Evolutionary conservation across 2,888 invertebrate species (phyloP).

Genomic region (Eupithecia insigniata): DNA sequence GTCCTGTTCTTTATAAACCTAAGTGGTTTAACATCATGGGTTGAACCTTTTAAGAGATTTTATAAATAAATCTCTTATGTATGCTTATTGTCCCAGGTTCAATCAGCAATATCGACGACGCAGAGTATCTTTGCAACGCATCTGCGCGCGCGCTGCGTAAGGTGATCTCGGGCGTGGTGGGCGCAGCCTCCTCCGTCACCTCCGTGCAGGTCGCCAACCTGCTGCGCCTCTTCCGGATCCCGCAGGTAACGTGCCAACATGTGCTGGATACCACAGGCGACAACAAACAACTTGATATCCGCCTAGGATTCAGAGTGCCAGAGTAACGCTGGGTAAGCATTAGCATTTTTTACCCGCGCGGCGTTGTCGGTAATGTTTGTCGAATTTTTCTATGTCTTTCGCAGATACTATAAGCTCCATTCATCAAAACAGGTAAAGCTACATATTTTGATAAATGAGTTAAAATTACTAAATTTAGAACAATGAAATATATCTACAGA

Average conservation of each 20-base stretch:
- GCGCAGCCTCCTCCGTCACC: conserved; percentile 92
- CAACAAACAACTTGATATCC: background rate
- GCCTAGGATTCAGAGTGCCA: background rate
- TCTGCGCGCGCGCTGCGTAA: conserved; percentile 88
- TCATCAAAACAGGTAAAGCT: background rate
- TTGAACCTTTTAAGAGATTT: too few species aligned
- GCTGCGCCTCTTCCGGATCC: conserved; percentile 95
- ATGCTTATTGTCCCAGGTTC: conserved; percentile 88
- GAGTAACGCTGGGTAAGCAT: background rate
- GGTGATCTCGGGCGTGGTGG: conserved; percentile 63
- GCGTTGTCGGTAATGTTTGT: background rate
- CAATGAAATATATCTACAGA: background rate
- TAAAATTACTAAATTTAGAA: background rate
- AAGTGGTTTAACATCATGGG: too few species aligned
- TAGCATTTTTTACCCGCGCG: background rate
- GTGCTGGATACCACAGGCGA: background rate
- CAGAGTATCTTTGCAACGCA: conserved; percentile 94
- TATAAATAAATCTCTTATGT: too few species aligned
- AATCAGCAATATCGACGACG: conserved; percentile 96
- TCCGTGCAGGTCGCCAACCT: conserved; percentile 96
- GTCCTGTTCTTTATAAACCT: too few species aligned
- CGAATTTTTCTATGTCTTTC: background rate
- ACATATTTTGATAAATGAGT: background rate
- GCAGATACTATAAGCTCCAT: background rate
- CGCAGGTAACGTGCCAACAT: conserved; percentile 78